Evolutionary conservation across 2,888 invertebrate genomes (phyloP).

Genomic region (Spatulosminthurus flaviceps): DNA sequence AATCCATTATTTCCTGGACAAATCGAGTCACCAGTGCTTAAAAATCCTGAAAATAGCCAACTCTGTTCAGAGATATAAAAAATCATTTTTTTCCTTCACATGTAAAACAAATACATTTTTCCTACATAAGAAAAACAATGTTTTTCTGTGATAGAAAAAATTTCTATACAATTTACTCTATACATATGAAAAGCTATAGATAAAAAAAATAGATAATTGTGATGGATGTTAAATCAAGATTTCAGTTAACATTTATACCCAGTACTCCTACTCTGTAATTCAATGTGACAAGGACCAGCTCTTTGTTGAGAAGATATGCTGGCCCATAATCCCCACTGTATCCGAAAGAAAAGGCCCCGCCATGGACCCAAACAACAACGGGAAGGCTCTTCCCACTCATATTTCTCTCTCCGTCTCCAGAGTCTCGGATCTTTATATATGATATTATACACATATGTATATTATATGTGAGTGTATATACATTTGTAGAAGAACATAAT

Average conservation of each 20-base stretch:
- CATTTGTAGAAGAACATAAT: too few relatives aligned
- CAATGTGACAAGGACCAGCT: constrained; percentile 56
- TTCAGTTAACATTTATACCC: constrained; percentile 35
- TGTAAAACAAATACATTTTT: constrained; percentile 12
- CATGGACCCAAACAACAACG: constrained; percentile 49
- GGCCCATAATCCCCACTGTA: constrained; percentile 54
- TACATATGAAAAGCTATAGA: background rate
- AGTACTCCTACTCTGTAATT: constrained; percentile 55
- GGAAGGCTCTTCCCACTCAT: constrained; percentile 16
- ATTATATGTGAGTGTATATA: too few relatives aligned
- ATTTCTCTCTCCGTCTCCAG: background rate
- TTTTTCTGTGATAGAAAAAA: background rate
- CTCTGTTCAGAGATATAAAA: too few relatives aligned
- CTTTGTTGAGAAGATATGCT: constrained; percentile 53
- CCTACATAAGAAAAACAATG: background rate
- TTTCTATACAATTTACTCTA: too few relatives aligned
- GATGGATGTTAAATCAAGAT: constrained; percentile 19
- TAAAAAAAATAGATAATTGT: background rate
- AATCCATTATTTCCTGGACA: constrained; percentile 70
- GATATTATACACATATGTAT: too few relatives aligned
- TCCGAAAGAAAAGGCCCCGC: constrained; percentile 52
- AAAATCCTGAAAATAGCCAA: constrained; percentile 69
- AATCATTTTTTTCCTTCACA: too few relatives aligned
- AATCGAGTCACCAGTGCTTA: constrained; percentile 68
- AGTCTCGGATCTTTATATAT: background rate